Base-by-base conservation (phyloP, 2,113 vertebrate species). In the Cathartes aura region DNA sequence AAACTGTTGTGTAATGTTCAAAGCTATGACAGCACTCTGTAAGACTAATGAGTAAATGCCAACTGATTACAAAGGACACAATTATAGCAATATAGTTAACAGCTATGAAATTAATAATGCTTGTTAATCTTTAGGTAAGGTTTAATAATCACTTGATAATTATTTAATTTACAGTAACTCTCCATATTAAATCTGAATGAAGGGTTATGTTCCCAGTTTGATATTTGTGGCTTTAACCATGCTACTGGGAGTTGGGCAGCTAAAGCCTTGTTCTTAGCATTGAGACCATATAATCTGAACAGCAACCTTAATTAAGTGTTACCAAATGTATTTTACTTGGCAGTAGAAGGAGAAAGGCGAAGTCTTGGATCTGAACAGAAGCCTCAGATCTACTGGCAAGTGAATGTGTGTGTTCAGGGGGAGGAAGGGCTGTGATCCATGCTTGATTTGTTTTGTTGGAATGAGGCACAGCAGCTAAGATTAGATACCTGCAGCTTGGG, bases 241-340 rank as follows among this genome's bases (percentile, higher is more conserved):
- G 43, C 90, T 62, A 75, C 24, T 73, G 91, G 79, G 91, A 97
- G 47, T n/a, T 91, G 53, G 50, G 82, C 34, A 94, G 29, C 73
- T 82, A 75, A 96, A 94, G 27, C 47, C 42, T 72, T 67, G 42
- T 66, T 94, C 59, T 83, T 96, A 88, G n/a, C 34, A 40, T 68
- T 74, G 72, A 87, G 80, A 67, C 56, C 50, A 62, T 74, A 82
- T 96, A 97, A 96, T 93, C 89, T 96, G 82, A 95, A 94, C 52
- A 86, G 48, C 42, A 95, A 67, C 92, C 50, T 96, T 97, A 97
- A 96, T 95, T 96, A 96, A 97, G 68, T 96, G 86, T 89, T 97
- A 93, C 63, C 29, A 78, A 95, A 92, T 74, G 23, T 92, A 93
- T 96, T 97, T 95, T 83, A 75, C 24, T 93, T 96, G 91, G 93